phyloP scores from a whole-genome alignment of 2,797 vertebrate genomes.

The Neosalanx taihuensis region DNA sequence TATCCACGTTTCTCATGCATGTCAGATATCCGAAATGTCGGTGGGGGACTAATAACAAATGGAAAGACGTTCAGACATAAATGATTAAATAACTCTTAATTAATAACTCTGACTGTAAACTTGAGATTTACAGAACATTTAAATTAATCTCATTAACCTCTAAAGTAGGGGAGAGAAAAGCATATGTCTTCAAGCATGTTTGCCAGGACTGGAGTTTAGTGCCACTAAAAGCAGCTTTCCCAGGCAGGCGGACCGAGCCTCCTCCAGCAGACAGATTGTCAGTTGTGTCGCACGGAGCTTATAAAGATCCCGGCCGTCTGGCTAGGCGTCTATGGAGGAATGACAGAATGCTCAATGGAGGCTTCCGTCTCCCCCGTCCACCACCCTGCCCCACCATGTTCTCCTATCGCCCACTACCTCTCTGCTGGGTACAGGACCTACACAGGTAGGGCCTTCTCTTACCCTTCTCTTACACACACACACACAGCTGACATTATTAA shows the following conservation, averaged over 20 bases:
- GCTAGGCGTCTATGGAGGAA: conserved; percentile 62
- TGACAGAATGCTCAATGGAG: conserved; percentile 73
- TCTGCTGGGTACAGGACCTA: conserved; percentile 59
- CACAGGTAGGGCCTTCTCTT: conserved; percentile 48
- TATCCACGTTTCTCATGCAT: conserved; percentile 31
- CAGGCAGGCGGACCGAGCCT: conserved; percentile 27
- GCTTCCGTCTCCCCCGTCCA: conserved; percentile 61
- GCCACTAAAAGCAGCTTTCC: conserved; percentile 60
- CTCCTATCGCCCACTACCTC: conserved; percentile 50
- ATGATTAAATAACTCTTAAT: conserved; percentile 53
- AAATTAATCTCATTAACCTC: conserved; percentile 72
- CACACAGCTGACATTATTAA: conserved; percentile 72
- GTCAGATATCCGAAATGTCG: neutral
- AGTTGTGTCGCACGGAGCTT: conserved; percentile 64
- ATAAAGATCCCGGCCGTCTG: conserved; percentile 66
- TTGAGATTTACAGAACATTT: conserved; percentile 60
- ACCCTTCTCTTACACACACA: conserved; percentile 26
- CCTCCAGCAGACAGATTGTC: conserved; percentile 62
- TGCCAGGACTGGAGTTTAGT: conserved; percentile 62
- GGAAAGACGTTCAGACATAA: neutral
- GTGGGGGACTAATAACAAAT: neutral
- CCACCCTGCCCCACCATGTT: conserved; percentile 50
- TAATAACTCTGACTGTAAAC: conserved; percentile 43
- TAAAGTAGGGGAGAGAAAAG: conserved; percentile 58
- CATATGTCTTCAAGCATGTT: conserved; percentile 70